Percentiles rank a stretch among this genome's conserved stretches.
Conservation (phyloP, 2,113 vertebrate species). For the Centropristis striata region DNA sequence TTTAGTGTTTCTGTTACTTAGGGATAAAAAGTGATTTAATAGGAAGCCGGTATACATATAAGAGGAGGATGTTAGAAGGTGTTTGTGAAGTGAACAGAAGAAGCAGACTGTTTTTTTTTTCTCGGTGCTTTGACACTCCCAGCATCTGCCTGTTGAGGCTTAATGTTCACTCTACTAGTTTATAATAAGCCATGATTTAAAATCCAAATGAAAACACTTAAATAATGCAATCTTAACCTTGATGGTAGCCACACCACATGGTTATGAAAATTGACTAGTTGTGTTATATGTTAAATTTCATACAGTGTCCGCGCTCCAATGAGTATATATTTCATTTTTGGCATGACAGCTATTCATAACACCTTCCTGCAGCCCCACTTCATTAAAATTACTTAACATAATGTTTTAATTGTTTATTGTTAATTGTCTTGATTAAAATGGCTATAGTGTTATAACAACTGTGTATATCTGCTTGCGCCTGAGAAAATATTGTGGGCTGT, state of each 20-base stretch:
- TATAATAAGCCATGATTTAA: neutral
- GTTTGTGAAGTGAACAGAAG: neutral
- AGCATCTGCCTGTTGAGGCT: neutral
- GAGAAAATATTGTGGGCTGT: neutral
- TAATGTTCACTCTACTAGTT: neutral
- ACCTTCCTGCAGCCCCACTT: too few species aligned
- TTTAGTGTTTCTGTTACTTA: neutral
- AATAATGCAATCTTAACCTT: neutral
- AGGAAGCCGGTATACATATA: neutral
- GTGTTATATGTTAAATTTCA: neutral
- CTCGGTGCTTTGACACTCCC: neutral
- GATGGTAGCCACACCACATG: neutral
- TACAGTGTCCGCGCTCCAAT: neutral
- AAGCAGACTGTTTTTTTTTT: slow-evolving; percentile 4
- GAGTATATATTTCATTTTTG: neutral
- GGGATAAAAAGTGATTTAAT: neutral
- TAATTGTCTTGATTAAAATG: neutral
- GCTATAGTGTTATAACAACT: neutral
- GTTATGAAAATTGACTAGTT: neutral
- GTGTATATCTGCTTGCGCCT: neutral
- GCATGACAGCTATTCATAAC: neutral
- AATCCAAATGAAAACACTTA: neutral
- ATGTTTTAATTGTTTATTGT: too few species aligned
- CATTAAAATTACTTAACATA: too few species aligned
- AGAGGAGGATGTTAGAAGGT: neutral